These are phyloP conservation scores for Catharus ustulatus DNA, from an alignment of 2,797 vertebrate genomes.

Conservation along the genomic window DNA sequence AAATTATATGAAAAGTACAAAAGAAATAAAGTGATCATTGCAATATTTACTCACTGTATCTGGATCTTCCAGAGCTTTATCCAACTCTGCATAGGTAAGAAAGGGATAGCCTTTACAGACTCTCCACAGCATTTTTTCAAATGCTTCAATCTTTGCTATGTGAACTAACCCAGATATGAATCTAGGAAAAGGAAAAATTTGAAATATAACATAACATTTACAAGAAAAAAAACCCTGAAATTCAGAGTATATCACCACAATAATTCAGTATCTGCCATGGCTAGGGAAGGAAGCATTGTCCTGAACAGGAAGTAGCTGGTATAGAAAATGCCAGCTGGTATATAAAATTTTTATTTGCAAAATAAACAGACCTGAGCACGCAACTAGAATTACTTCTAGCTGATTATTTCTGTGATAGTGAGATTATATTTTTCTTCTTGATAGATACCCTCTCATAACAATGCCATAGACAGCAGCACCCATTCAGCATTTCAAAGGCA, in stretches of 20 bases:
- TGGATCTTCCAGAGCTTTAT: conserved; percentile 86
- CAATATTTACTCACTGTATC: conserved; percentile 85
- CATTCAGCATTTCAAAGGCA: not conserved
- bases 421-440: not conserved
- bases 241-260: not conserved
- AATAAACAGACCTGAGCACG: not conserved
- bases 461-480: not conserved
- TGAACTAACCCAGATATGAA: conserved; percentile 94
- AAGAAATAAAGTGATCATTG: not conserved
- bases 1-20: not conserved
- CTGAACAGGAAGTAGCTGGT: not conserved
- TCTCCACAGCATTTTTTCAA: conserved; percentile 95
- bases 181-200: conserved; percentile 66
- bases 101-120: conserved; percentile 96
- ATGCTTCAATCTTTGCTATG: conserved; percentile 91
- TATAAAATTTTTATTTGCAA: not conserved
- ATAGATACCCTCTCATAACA: not conserved
- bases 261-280: not conserved
- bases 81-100: conserved; percentile 90
- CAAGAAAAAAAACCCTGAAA: not conserved
- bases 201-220: not conserved
- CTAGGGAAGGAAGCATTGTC: not conserved
- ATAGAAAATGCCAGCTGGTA: not conserved
- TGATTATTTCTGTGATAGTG: not conserved
- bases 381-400: not conserved